These are phyloP conservation scores for Micrastur ruficollis DNA, from an alignment of 2,797 vertebrate genomes.

Conservation along the genomic window DNA sequence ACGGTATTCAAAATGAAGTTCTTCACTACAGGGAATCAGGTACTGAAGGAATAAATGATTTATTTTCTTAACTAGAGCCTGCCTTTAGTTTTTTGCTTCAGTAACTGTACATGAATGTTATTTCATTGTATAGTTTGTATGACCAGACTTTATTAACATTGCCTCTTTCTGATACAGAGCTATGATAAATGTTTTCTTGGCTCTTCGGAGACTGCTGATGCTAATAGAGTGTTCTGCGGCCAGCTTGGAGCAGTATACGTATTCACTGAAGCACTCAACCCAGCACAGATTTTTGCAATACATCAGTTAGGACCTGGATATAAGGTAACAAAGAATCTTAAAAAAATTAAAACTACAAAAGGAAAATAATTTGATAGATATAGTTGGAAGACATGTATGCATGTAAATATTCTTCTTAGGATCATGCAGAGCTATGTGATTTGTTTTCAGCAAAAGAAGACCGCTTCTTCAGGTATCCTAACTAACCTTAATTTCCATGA, in stretches of 20 bases:
- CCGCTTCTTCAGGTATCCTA: neutral
- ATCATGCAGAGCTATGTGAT: neutral
- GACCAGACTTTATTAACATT: conserved; percentile 18
- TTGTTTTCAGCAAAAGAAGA: neutral
- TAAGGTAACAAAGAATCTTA: conserved; percentile 80
- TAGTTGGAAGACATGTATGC: neutral
- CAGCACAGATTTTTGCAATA: conserved; percentile 97
- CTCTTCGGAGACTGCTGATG: conserved; percentile 95
- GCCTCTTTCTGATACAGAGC: conserved; percentile 78
- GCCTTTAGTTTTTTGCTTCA: neutral
- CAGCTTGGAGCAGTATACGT: conserved; percentile 96
- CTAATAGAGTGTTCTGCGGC: conserved; percentile 95
- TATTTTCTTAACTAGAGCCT: neutral
- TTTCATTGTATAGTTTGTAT: neutral
- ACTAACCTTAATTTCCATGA: neutral
- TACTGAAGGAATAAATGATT: neutral
- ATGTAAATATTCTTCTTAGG: neutral
- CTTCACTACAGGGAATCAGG: neutral
- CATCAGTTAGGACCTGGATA: conserved; percentile 96
- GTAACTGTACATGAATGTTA: neutral
- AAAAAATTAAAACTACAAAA: neutral
- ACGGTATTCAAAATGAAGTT: neutral
- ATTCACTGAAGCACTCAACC: conserved; percentile 95
- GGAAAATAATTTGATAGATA: neutral
- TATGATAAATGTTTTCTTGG: conserved; percentile 99